Evolutionary conservation across 2,797 vertebrate species (phyloP).

Genomic region (Myotis daubentonii): DNA sequence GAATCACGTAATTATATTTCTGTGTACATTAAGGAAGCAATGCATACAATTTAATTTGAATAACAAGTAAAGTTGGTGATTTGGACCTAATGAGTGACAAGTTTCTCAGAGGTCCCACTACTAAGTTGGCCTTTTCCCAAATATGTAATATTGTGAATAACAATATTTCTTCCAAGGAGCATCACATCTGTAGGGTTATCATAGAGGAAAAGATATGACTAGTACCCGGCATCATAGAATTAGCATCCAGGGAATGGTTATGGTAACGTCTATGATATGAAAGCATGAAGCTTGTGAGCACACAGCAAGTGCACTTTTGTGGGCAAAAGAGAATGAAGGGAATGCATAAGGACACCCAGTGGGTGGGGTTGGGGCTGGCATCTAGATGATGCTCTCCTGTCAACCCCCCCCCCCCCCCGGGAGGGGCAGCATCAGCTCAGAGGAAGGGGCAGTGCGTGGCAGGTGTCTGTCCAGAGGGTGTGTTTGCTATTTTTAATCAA

Average conservation of each 20-base stretch:
- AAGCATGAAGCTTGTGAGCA: background rate
- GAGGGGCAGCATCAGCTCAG: background rate
- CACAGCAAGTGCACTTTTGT: background rate
- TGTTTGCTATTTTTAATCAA: background rate
- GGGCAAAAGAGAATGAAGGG: background rate
- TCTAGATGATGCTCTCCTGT: background rate
- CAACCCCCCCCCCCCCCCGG: background rate
- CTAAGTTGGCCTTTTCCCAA: background rate
- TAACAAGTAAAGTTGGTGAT: background rate
- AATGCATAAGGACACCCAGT: accelerated
- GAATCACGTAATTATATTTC: background rate
- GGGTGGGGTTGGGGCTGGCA: accelerated
- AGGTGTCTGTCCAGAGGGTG: background rate
- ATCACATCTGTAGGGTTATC: background rate
- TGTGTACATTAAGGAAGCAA: background rate
- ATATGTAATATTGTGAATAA: background rate
- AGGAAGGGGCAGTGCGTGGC: background rate
- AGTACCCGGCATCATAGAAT: background rate
- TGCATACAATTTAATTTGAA: background rate
- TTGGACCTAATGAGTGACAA: background rate
- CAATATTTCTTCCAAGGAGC: background rate
- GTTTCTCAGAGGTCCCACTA: background rate
- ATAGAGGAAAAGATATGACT: background rate
- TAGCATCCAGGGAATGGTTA: background rate
- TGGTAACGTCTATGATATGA: background rate